Percentiles rank a stretch among this genome's conserved stretches.
phyloP scores from a whole-genome alignment of 23 tunicate species.

The Styela plicata region DNA sequence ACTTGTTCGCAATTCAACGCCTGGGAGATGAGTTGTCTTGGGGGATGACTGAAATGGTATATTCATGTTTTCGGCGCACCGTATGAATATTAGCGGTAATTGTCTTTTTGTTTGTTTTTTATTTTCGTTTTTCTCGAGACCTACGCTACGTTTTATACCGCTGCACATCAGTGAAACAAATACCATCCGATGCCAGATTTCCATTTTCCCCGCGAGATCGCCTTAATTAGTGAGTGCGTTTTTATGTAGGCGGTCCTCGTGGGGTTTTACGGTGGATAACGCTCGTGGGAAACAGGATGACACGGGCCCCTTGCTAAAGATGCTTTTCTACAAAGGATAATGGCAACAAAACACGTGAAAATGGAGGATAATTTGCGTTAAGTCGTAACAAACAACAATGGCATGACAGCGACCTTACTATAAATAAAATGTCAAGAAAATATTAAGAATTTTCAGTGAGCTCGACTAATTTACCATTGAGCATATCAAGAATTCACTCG shows the following conservation, averaged over 20 bases:
- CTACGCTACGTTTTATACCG: not conserved
- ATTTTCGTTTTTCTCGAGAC: not conserved
- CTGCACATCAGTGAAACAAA: not conserved
- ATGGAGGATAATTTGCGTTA: not conserved
- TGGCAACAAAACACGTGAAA: not conserved
- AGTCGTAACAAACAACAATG: not conserved
- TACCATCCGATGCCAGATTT: constrained; percentile 22
- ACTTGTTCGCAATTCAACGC: constrained; percentile 30
- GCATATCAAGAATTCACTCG: no score
- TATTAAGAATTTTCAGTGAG: not conserved
- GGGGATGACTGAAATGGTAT: constrained; percentile 31
- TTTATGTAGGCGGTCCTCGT: constrained; percentile 26
- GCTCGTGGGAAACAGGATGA: constrained; percentile 26
- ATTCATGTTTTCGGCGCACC: constrained; percentile 26
- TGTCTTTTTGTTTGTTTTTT: constrained; percentile 12
- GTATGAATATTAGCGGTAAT: constrained; percentile 19
- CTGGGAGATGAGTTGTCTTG: not conserved
- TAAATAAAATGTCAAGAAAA: not conserved
- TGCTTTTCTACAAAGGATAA: not conserved
- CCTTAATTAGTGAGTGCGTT: constrained; percentile 37
- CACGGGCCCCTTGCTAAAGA: not conserved
- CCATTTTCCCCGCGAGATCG: constrained; percentile 27
- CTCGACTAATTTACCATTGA: not conserved
- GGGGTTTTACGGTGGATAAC: constrained; percentile 37
- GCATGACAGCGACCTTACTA: not conserved